Evolutionary conservation across 2,888 invertebrate species (phyloP), one percentile per base, ranked within the genome.

Genomic region (Neoitamus cyanurus): DNA sequence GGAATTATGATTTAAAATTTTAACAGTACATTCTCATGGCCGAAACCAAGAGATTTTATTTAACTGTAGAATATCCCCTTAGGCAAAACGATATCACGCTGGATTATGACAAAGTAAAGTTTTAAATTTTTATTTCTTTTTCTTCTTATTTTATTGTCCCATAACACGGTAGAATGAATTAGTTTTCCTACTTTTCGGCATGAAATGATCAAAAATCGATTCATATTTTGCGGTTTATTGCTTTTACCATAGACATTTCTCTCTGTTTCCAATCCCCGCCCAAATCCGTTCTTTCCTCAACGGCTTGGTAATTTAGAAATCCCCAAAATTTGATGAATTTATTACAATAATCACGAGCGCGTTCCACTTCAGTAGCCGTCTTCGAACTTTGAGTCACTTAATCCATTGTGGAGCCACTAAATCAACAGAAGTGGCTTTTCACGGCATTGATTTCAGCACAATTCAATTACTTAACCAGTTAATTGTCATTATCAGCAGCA

Each of bases 401-500:
- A 58, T 20, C 58, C 58, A 58, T 58, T 58, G 25, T 25, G 58
- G 25, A 58, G 58, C 9, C 25, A 58, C 36, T 77, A 77, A 77
- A 77, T 77, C 77, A 77, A 77, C 46, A 77, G 42, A 46, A 77
- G 46, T 28, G 58, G 58, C 28, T 77, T 77, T 77, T 28, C 13
- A 25, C 46, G 36, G 42, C 37, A 77, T 42, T 25, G 77, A 28
- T 77, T 77, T 77, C 77, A 77, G 77, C 77, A 77, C 77, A 77
- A 77, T 77, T 77, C 77, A 77, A 77, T 77, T 77, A 77, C 77
- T 77, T 77, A 77, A 77, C 42, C 42, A 77, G 42, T 42, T 77
- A 77, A 42, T 77, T 77, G 77, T 77, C 34, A 70, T 70, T 70
- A 70, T 70, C 70, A 70, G 70, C 70, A 70, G 34, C 70, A 70